phyloP scores from a whole-genome alignment of 2,888 invertebrate species.

The Sepioteuthis lessoniana region DNA sequence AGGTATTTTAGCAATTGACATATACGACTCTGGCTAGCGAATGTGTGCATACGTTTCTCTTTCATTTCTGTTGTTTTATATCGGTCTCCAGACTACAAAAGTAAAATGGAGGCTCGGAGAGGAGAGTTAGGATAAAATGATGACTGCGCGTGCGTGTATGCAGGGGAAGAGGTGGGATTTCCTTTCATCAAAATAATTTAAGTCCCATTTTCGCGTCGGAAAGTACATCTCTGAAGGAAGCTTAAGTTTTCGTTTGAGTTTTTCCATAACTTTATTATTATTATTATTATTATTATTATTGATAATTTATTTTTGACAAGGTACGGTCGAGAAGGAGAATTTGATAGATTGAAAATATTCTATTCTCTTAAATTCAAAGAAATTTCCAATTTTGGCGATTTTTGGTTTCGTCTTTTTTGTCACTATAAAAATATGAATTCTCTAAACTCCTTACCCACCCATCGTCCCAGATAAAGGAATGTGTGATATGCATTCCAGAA shows the following conservation, averaged over 20 bases:
- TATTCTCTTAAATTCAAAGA: not conserved
- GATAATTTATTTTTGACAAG: not conserved
- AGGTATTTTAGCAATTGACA: conserved; percentile 33
- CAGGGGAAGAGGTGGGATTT: not conserved
- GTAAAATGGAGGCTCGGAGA: not conserved
- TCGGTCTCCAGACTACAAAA: not conserved
- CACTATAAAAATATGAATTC: not conserved
- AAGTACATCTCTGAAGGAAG: not conserved
- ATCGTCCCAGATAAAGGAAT: not conserved
- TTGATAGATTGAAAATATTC: conserved; percentile 21
- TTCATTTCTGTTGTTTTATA: not conserved
- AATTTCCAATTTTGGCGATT: not conserved
- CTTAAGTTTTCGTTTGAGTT: not conserved
- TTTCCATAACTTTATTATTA: not conserved
- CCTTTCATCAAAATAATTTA: conserved; percentile 33
- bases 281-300: not conserved
- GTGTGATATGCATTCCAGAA: not conserved
- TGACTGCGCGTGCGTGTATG: not conserved
- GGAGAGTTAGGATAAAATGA: not conserved
- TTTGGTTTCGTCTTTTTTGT: not conserved
- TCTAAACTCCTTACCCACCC: not conserved
- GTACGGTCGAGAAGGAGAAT: not conserved
- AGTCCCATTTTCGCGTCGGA: conserved; percentile 21
- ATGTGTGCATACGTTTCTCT: not conserved
- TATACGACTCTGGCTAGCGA: not conserved